Base-by-base conservation (phyloP, 2,113 vertebrate genomes). In the Agapornis roseicollis region DNA sequence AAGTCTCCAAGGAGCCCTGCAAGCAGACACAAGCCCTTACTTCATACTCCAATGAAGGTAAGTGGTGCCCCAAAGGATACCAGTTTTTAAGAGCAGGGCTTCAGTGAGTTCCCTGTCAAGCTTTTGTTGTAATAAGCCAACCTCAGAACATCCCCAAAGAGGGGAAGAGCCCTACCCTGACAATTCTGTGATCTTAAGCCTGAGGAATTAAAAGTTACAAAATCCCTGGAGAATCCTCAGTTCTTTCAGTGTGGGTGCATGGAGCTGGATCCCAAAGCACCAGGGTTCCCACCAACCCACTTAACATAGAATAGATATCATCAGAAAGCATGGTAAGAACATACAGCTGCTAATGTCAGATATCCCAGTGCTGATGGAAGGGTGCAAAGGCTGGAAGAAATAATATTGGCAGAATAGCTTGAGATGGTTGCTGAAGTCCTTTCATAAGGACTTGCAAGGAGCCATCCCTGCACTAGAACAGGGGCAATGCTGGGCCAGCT, bases 31-130 rank as follows among this genome's bases (percentile, higher is more conserved):
- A 97, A 58, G 81, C 96, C 47, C 27, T 97, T 80, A 89, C 92
- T 35, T 95, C 97, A 0, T 94, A 88, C 7, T 65, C 97, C 33
- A 94, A 91, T 10, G 82, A 98, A 97, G 97, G 98, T 98, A 96
- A 96, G 97, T 18, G 64, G 20, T 4, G 9, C 56, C 17, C 47
- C 16, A 10, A 50, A 69, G 20, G 33, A 46, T 3, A 4, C 7
- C 2, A 10, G 6, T 25, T 87, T 80, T 47, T 37, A 83, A 76
- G 22, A 44, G 65, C 79, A 49, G 41, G 37, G 47, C 46, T 91
- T 41, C 49, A 16, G 46, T 8, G 23, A 85, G 47, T 16, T 66
- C 28, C 53, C 29, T 3, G 28, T n/a, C 71, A 25, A 49, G 39
- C 6, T 64, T 79, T 37, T 52, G 23, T 9, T 50, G 12, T 28